A percentile compares a stretch with the other conserved stretches of the same genome.
Evolutionary conservation across 2,113 vertebrate genomes (phyloP).

Genomic region (Aythya baeri): DNA sequence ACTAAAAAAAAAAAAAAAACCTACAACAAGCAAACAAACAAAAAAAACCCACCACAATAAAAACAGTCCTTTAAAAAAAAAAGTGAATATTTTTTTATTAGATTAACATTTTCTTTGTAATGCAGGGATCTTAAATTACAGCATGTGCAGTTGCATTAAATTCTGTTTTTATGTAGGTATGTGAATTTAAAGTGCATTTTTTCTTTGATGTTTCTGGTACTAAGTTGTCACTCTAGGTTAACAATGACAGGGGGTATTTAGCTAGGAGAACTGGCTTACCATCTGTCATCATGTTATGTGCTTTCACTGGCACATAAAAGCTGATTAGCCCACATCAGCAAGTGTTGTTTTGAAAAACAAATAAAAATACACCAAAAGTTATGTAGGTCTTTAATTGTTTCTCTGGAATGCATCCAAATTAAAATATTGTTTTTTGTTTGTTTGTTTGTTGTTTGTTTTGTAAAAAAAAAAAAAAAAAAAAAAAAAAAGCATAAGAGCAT

Average conservation of each 20-base stretch:
- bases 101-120: background rate
- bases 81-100: background rate
- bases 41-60: no score
- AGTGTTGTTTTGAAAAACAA: conserved; percentile 39
- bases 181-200: background rate
- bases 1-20: background rate
- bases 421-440: no score
- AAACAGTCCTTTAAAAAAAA: background rate
- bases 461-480: no score
- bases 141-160: background rate
- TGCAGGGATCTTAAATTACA: background rate
- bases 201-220: background rate
- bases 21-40: no score
- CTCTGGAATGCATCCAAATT: conserved; percentile 29
- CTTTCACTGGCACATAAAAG: conserved; percentile 48
- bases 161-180: background rate
- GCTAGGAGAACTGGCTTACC: conserved; percentile 25
- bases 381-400: conserved; percentile 33
- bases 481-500: background rate
- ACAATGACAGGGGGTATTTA: conserved; percentile 38
- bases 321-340: conserved; percentile 54
- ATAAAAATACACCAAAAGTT: conserved; percentile 51
- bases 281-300: conserved; percentile 54
- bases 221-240: conserved; percentile 40
- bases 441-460: no score